Conservation (phyloP, 2,888 invertebrate genomes). For the Tanypteryx hageni region DNA sequence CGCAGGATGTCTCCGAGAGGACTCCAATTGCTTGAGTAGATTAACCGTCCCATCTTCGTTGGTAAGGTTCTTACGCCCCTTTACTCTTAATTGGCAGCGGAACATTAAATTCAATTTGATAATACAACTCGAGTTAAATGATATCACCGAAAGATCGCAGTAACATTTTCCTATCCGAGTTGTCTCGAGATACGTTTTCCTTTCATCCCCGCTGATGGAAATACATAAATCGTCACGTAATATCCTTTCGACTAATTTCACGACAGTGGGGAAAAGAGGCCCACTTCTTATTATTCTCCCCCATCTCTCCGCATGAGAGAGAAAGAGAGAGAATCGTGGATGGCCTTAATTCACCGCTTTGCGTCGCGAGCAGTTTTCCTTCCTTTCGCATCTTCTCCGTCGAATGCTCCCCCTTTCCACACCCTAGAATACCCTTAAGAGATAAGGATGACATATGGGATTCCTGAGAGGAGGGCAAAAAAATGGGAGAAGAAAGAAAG, state of each 20-base stretch:
- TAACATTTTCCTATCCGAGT: too few species aligned
- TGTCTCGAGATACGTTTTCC: too few species aligned
- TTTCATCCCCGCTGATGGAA: background rate
- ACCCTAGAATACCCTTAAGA: background rate
- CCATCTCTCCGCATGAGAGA: background rate
- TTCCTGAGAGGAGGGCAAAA: background rate
- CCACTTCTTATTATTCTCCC: constrained; percentile 12
- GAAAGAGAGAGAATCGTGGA: background rate
- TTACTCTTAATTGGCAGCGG: too few species aligned
- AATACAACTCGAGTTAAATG: too few species aligned
- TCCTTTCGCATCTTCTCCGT: background rate
- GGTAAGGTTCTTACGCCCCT: too few species aligned
- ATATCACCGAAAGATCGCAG: too few species aligned
- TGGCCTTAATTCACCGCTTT: constrained; percentile 14
- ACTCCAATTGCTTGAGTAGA: too few species aligned
- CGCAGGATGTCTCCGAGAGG: too few species aligned
- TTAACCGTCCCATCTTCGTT: too few species aligned
- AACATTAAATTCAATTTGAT: too few species aligned
- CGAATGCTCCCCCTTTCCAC: background rate
- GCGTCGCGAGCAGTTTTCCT: constrained; percentile 15
- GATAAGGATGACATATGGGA: constrained; percentile 32
- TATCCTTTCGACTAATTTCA: background rate
- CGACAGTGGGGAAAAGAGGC: background rate
- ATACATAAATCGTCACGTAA: background rate
- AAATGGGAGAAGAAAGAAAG: background rate